phyloP scores from a whole-genome alignment of 2,888 invertebrate species.

The Hermodice carunculata region DNA sequence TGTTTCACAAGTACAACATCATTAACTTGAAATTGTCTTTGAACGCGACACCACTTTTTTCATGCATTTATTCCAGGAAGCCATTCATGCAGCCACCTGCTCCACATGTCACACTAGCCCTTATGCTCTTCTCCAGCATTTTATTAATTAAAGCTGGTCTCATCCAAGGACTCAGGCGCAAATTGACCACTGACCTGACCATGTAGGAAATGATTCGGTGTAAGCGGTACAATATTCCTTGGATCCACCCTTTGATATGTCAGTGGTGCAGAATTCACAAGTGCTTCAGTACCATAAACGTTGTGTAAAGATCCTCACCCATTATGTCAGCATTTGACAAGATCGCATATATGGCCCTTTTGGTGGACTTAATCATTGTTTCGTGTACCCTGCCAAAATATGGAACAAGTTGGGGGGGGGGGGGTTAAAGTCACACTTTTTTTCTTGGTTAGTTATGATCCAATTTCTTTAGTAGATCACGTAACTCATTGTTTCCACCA shows the following conservation, averaged over 20 bases:
- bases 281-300: background rate
- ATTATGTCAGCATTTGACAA: background rate
- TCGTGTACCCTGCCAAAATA: conserved; percentile 1
- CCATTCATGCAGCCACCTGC: background rate
- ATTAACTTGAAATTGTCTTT: background rate
- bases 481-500: conserved; percentile 2
- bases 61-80: background rate
- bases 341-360: background rate
- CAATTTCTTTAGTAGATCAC: background rate
- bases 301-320: background rate
- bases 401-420: background rate
- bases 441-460: background rate
- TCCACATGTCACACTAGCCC: background rate
- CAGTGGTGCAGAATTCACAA: background rate
- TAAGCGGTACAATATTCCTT: background rate
- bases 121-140: background rate
- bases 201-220: conserved; percentile 6
- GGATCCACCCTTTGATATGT: background rate
- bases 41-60: background rate
- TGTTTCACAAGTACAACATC: background rate
- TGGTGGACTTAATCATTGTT: background rate
- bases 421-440: background rate
- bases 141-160: background rate
- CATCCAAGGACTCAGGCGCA: background rate
- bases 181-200: conserved; percentile 1